Evolutionary conservation across 2,113 vertebrate species (phyloP), one percentile per base, ranked within the genome.

Genomic region (Glareola pratincola): DNA sequence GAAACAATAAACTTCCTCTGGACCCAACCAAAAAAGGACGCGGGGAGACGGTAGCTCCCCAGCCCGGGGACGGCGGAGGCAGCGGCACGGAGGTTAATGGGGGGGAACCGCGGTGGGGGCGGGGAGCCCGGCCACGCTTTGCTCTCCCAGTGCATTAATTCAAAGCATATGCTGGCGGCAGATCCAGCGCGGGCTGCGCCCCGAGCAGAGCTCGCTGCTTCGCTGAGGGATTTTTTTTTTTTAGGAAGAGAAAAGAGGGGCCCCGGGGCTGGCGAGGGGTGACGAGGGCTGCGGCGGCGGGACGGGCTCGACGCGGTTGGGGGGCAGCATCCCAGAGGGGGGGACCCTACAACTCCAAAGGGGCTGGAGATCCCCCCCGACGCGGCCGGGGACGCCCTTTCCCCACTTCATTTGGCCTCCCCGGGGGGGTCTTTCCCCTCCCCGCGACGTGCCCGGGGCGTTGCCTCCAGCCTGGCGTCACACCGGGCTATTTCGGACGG

Each of bases 1-100:
- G 94, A 95, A 97, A 97, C 97, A 97, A 97, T 97, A 97, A 97
- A 97, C 97, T 96, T 97, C 96, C 97, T 96, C 84, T 80, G 86
- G 69, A 88, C 93, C 90, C 88, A 17, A 95, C 97, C 97, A 88
- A 97, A 96, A 97, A 97, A 94, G 96, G 93, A 96, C 15, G 53
- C 16, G 36, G 96, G 84, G 88, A 83, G 84, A 83, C 29, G 88
- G 85, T 74, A 82, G 93, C 91, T 96, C 90, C 94, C 76, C 56
- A 10, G 72, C n/a, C n/a, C 91, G 34, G 63, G 75, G 71, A 16
- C 62, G 75, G 69, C 60, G 48, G 18, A 20, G 71, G 83, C 80
- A 7, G 75, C 45, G 26, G 86, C 64, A 6, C 3, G 21, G 81
- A 85, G 92, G 73, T 15, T 60, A 83, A 69, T 30, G 15, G 32